Percentiles rank a stretch among this genome's conserved stretches.
phyloP scores from a whole-genome alignment of 2,113 vertebrate species.

The Parus major region DNA sequence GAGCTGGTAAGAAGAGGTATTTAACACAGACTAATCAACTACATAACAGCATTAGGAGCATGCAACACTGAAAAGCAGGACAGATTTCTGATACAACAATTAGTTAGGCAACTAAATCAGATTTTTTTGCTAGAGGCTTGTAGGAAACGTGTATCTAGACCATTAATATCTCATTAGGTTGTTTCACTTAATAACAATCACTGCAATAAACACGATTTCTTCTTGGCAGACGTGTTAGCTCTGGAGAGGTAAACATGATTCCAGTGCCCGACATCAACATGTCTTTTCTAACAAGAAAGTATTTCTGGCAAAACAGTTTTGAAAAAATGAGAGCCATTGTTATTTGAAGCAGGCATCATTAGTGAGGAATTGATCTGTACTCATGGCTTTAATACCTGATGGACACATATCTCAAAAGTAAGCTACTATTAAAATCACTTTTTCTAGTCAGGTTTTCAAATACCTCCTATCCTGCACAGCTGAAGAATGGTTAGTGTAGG shows the following conservation, averaged over 20 bases:
- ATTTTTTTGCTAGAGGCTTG: not conserved
- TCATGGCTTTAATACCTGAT: not conserved
- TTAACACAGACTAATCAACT: not conserved
- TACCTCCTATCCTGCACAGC: not conserved
- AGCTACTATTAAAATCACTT: not conserved
- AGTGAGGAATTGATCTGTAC: not conserved
- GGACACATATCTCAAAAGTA: not conserved
- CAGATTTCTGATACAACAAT: not conserved
- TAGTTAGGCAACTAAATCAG: not conserved
- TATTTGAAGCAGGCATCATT: not conserved
- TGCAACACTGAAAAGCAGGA: not conserved
- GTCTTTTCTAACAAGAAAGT: not conserved
- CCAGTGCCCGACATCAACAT: rapidly evolving
- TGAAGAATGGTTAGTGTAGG: not conserved
- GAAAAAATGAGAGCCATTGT: not conserved
- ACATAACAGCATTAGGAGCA: not conserved
- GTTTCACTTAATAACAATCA: not conserved
- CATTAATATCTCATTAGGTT: not conserved
- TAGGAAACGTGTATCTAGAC: not conserved
- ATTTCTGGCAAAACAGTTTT: not conserved
- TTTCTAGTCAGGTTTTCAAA: not conserved
- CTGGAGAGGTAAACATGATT: not conserved
- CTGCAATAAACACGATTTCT: not conserved
- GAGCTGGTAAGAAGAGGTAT: not conserved
- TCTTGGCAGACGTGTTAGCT: not conserved